A percentile compares a stretch with the other conserved stretches of the same genome.
Conservation (phyloP, 1,140 invertebrate species). For the Neuroterus valhalla region DNA sequence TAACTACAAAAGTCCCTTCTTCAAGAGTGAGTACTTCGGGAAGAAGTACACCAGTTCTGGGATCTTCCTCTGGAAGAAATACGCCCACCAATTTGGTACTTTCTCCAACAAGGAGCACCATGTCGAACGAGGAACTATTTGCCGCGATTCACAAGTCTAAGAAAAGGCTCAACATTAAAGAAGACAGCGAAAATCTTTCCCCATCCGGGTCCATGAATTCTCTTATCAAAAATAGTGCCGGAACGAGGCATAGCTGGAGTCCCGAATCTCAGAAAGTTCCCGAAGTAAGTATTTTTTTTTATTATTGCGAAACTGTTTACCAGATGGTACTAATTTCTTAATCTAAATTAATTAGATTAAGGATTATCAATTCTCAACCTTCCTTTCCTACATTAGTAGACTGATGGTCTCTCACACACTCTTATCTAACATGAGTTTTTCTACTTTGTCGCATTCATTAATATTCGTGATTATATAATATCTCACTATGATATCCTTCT, state of each 20-base stretch:
- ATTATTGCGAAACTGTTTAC: neutral
- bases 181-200: constrained; percentile 75
- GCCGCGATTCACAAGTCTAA: constrained; percentile 87
- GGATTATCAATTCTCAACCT: too few relatives aligned
- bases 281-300: constrained; percentile 50
- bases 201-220: constrained; percentile 72
- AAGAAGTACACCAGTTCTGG: constrained; percentile 47
- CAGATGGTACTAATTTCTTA: too few relatives aligned
- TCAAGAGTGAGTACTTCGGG: constrained; percentile 45
- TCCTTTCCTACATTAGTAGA: too few relatives aligned
- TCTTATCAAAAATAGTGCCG: constrained; percentile 54
- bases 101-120: constrained; percentile 82
- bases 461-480: too few relatives aligned
- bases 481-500: too few relatives aligned
- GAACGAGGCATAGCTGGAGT: constrained; percentile 71
- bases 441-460: too few relatives aligned
- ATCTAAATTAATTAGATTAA: too few relatives aligned
- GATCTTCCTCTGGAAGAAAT: constrained; percentile 53
- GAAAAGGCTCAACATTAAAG: constrained; percentile 82
- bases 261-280: constrained; percentile 65
- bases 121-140: constrained; percentile 86
- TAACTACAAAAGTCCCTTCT: constrained; percentile 51
- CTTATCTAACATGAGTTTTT: too few relatives aligned
- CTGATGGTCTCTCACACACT: too few relatives aligned
- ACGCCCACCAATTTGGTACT: constrained; percentile 72